Conservation (phyloP, 2,888 invertebrate species). For the Nomada goodeniana region DNA sequence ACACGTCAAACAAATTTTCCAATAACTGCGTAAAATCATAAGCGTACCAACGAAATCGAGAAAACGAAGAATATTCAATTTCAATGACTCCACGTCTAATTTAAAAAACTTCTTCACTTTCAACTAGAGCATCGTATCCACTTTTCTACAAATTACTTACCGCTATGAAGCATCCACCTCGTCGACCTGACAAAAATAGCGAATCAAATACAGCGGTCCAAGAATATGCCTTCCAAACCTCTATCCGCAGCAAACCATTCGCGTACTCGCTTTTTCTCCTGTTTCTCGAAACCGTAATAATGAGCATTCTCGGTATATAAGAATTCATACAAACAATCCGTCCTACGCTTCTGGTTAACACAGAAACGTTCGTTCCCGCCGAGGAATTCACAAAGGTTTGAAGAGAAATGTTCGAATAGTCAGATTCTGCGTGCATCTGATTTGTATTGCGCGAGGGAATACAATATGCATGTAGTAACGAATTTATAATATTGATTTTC, state of each 20-base stretch:
- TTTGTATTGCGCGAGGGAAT: no score
- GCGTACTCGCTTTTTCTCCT: conserved; percentile 10
- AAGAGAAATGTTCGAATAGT: no score
- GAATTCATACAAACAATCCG: conserved; percentile 15
- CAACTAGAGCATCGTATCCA: not conserved
- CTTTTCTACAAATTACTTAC: not conserved
- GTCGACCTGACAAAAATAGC: conserved; percentile 15
- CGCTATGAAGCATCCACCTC: not conserved
- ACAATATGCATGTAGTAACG: no score
- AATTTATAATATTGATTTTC: no score
- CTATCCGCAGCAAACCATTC: conserved; percentile 7
- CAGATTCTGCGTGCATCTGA: no score
- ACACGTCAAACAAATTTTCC: no score
- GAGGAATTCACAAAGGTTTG: no score
- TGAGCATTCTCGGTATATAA: not conserved
- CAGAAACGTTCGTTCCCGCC: not conserved
- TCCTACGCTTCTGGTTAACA: not conserved
- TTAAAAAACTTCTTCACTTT: not conserved
- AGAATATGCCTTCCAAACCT: conserved; percentile 6
- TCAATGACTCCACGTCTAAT: no score
- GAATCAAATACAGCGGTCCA: not conserved
- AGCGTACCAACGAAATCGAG: no score
- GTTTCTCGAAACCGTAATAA: conserved; percentile 12
- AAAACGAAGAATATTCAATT: not conserved
- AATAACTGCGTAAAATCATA: no score